Evolutionary conservation across 1,140 invertebrate genomes (phyloP).

Genomic region (Caenorhabditis remanei): DNA sequence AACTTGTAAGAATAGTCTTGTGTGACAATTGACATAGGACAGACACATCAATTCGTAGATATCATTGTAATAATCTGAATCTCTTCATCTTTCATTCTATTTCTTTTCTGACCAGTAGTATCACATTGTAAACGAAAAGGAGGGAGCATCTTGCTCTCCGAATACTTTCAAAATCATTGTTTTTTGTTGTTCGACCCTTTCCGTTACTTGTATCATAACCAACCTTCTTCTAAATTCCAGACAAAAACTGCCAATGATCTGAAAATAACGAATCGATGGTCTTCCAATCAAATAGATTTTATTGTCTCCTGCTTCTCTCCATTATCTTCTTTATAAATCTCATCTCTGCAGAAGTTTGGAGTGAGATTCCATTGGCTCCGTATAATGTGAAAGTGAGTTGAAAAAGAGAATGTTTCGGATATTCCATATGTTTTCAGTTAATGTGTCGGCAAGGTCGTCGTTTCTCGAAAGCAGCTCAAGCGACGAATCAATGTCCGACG

Average conservation of each 20-base stretch:
- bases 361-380: conserved; percentile 56
- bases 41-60: conserved; percentile 51
- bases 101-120: conserved; percentile 44
- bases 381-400: conserved; percentile 60
- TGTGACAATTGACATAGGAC: conserved; percentile 52
- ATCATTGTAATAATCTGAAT: neutral
- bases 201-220: neutral
- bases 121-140: conserved; percentile 25
- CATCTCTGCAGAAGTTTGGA: neutral
- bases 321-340: conserved; percentile 1
- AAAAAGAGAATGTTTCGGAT: neutral
- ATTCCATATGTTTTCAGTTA: conserved; percentile 47
- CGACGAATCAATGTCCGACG: conserved; percentile 56
- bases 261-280: conserved; percentile 2
- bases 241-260: conserved; percentile 25
- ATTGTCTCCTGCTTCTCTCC: neutral
- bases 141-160: neutral
- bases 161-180: conserved; percentile 52
- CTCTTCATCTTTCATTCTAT: conserved; percentile 7
- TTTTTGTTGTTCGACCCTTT: conserved; percentile 32
- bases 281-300: conserved; percentile 1
- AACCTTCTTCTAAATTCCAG: neutral
- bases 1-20: neutral
- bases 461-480: conserved; percentile 35
- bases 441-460: conserved; percentile 56